Percentiles rank a stretch among this genome's conserved stretches.
phyloP scores from a whole-genome alignment of 2,797 vertebrate species.

The Tapirus indicus region DNA sequence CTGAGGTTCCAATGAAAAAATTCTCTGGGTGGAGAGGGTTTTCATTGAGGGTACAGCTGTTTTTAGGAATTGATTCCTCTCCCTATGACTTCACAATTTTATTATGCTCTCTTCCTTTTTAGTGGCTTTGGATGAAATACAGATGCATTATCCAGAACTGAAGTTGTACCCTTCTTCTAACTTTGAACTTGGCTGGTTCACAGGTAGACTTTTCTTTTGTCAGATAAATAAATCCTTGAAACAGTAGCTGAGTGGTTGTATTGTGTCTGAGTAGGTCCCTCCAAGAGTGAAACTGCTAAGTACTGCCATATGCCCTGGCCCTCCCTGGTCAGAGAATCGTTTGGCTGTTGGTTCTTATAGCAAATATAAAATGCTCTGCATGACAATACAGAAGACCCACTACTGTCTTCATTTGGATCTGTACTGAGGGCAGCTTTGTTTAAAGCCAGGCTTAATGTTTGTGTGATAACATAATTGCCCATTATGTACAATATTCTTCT shows the following conservation, averaged over 20 bases:
- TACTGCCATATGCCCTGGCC: not conserved
- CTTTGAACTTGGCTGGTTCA: slow-evolving; percentile 46
- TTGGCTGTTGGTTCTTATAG: not conserved
- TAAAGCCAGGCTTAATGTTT: not conserved
- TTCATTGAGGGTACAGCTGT: not conserved
- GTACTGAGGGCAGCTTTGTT: not conserved
- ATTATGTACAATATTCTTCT: not conserved
- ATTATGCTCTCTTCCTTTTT: slow-evolving; percentile 58
- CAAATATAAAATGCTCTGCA: not conserved
- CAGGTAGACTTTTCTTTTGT: slow-evolving; percentile 67
- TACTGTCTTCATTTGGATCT: not conserved
- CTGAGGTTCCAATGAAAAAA: not conserved
- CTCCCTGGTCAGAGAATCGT: not conserved
- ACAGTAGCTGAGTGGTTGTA: not conserved
- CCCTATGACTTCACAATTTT: not conserved
- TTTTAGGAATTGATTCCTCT: not conserved
- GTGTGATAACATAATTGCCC: not conserved
- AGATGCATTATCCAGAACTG: slow-evolving; percentile 30
- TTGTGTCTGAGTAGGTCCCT: slow-evolving; percentile 10
- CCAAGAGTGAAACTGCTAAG: not conserved
- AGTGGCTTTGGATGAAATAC: slow-evolving; percentile 83
- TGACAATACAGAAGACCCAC: not conserved
- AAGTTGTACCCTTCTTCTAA: slow-evolving; percentile 29
- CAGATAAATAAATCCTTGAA: slow-evolving; percentile 75
- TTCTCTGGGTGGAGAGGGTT: not conserved